Evolutionary conservation across 2,797 vertebrate genomes (phyloP).

Genomic region (Pteropus rufus): DNA sequence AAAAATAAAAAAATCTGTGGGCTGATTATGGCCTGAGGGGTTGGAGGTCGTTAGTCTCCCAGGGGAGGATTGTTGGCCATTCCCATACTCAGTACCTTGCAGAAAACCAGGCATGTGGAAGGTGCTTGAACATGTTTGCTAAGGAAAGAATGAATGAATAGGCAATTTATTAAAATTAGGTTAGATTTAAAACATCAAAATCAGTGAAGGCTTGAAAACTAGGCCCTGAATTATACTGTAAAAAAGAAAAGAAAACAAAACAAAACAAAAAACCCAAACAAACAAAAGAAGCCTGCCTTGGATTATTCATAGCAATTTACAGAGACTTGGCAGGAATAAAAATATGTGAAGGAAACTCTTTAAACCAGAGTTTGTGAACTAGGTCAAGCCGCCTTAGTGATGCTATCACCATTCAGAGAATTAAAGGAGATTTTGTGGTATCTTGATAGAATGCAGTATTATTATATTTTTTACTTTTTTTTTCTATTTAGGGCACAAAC

Average conservation of each 20-base stretch:
- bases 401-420: background rate
- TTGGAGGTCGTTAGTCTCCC: accelerated
- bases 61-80: too few relatives aligned
- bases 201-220: background rate
- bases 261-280: too few relatives aligned
- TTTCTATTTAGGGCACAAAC: background rate
- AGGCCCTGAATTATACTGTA: background rate
- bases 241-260: background rate
- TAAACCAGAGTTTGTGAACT: background rate
- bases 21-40: background rate
- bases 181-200: background rate
- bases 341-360: background rate
- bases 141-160: background rate
- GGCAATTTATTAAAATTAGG: background rate
- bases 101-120: background rate
- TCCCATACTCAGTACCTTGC: background rate
- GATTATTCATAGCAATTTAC: background rate
- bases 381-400: background rate
- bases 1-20: background rate
- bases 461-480: background rate
- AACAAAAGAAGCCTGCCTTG: background rate
- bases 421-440: background rate
- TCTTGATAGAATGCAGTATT: background rate
- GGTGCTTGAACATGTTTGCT: accelerated
- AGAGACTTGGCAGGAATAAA: background rate